A percentile compares a stretch with the other conserved stretches of the same genome.
These are phyloP conservation scores for Hirundichthys speculiger DNA, from an alignment of 2,113 vertebrate species.

Conservation along the genomic window DNA sequence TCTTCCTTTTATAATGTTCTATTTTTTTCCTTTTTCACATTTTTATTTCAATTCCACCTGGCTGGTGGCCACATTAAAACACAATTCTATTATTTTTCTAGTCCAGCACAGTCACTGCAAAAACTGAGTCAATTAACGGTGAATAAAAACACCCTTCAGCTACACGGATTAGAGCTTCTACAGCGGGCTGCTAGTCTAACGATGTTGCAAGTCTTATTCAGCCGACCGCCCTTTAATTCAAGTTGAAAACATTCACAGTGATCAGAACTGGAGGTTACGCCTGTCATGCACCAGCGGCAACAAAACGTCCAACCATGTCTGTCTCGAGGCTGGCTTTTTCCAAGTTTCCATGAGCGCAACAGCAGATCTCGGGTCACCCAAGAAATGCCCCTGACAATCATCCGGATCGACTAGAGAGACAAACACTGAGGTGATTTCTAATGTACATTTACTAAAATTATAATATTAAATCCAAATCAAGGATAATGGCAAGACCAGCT, in stretches of 20 bases:
- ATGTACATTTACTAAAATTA: too few relatives aligned
- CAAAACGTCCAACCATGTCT: conserved; percentile 25
- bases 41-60: neutral
- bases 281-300: conserved; percentile 12
- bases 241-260: conserved; percentile 25
- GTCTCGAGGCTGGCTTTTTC: conserved; percentile 29
- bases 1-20: too few relatives aligned
- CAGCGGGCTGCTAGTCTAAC: neutral
- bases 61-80: neutral
- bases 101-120: conserved; percentile 1
- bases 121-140: neutral
- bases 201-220: conserved; percentile 5
- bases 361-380: conserved; percentile 24
- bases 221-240: conserved; percentile 14
- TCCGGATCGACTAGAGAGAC: conserved; percentile 4
- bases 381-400: neutral
- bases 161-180: neutral
- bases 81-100: neutral
- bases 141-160: neutral
- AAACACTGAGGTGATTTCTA: conserved; percentile 20
- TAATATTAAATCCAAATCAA: too few relatives aligned
- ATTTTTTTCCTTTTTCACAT: neutral
- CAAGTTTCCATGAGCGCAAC: conserved; percentile 6
- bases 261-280: conserved; percentile 11
- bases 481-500: too few relatives aligned